Evolutionary conservation across 64 coral and sea anemone species (phyloP).

Genomic region (Trachythela sp.): DNA sequence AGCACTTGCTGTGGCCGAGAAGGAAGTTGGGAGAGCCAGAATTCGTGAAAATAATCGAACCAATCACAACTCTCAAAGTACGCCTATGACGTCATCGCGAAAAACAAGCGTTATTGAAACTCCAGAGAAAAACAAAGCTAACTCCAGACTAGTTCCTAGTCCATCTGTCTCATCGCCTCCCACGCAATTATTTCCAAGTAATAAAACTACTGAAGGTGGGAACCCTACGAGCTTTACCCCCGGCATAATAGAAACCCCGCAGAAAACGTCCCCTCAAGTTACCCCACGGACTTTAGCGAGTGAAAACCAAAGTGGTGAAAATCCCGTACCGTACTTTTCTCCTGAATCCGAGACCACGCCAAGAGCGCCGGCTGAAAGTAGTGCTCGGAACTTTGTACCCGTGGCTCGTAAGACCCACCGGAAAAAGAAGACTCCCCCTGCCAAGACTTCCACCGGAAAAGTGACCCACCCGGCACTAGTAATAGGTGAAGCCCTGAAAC

Average conservation of each 20-base stretch:
- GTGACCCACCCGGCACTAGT: neutral
- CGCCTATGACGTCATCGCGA: neutral
- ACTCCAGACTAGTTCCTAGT: neutral
- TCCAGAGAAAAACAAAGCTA: neutral
- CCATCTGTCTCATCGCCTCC: neutral
- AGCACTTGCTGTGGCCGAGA: neutral
- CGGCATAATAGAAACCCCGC: neutral
- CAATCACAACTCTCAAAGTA: neutral
- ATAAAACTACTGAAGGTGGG: neutral
- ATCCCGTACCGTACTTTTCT: neutral
- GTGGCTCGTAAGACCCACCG: neutral
- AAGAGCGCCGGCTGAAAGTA: too few species aligned
- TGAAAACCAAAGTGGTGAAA: neutral
- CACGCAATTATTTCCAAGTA: neutral
- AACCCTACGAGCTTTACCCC: neutral
- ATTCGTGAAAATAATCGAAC: neutral
- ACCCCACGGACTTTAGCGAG: neutral
- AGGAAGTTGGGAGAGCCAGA: neutral
- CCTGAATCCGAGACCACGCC: too few species aligned
- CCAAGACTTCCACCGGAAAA: neutral
- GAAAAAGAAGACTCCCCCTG: neutral
- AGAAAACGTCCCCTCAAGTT: neutral
- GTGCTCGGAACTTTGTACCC: neutral
- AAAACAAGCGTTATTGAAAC: neutral
- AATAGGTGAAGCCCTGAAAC: neutral